Evolutionary conservation across 2,797 vertebrate genomes (phyloP).

Genomic region (Etheostoma perlongum): DNA sequence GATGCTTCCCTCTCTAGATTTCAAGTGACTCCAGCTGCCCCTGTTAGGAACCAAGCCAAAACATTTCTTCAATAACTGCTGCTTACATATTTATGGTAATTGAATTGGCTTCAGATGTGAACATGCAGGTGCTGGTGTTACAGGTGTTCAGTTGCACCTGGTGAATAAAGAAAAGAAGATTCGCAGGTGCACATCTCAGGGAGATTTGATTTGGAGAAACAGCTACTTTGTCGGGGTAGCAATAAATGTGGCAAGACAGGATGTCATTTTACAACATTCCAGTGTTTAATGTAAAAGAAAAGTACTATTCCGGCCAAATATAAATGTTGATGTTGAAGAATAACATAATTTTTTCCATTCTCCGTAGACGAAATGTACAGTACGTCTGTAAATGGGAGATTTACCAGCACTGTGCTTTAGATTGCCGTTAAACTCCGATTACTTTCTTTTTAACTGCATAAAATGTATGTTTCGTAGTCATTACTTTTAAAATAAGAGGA

Average conservation of each 20-base stretch:
- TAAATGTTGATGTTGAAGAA: no score
- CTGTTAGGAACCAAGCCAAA: slow-evolving; percentile 25
- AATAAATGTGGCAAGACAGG: no score
- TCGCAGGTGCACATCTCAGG: slow-evolving; percentile 28
- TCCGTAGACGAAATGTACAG: no score
- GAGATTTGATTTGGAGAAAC: neutral
- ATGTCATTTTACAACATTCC: neutral
- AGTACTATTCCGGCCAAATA: no score
- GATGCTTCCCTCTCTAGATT: neutral
- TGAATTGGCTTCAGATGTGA: slow-evolving; percentile 44
- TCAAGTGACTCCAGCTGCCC: slow-evolving; percentile 37
- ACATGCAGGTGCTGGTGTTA: slow-evolving; percentile 21
- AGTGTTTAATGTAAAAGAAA: no score
- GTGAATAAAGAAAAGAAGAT: neutral
- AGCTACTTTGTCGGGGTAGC: neutral
- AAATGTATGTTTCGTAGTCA: no score
- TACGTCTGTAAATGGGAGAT: no score
- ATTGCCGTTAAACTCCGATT: no score
- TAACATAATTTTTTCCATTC: no score
- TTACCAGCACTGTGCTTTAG: no score
- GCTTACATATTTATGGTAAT: slow-evolving; percentile 52
- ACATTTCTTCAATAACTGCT: slow-evolving; percentile 33
- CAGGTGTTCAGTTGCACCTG: slow-evolving; percentile 60
- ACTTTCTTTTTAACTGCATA: no score
- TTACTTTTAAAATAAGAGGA: no score